Base-by-base conservation (phyloP, 2,797 vertebrate species). In the Euthynnus affinis region DNA sequence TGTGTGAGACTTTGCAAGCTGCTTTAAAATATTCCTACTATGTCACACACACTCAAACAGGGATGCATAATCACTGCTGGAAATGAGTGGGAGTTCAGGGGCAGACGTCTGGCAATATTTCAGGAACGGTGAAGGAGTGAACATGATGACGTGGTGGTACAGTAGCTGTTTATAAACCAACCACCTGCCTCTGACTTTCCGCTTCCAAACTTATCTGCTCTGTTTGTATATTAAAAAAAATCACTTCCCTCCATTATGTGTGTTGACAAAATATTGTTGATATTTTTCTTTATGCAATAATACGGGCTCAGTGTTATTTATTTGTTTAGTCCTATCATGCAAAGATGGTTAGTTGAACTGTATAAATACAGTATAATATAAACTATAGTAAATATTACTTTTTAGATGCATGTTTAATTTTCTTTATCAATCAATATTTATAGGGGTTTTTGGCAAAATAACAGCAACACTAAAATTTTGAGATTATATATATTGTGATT, bases 121-220 rank as follows among this genome's bases (percentile, higher is more conserved):
- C 76, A 74, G 68, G 77, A 85, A 23, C 64, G 3, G 46, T 15
- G 40, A 75, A 40, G 60, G 55, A 65, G 73, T 48, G 70, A 79
- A 64, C 57, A 68, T 34, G 13, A 8, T 81, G 70, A 80, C 20
- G 64, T 71, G 77, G 60, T 63, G 25, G 1, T 34, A 34, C 20
- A 20, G 71, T 8, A 34, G 62, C 74, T 83, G 57, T 76, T 88
- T 80, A 79, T 74, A 70, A 78, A 66, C 58, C 86, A 60, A 27
- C 71, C 83, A 82, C 85, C 78, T 82, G 82, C 70, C 8, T 71
- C 74, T 76, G 80, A 82, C 74, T 82, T 68, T 80, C 71, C 17
- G 48, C 73, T 69, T 61, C 62, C 63, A 63, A 74, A 80, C 56
- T 46, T 73, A 74, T 85, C 75, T 20, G 20, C 55, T 74, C 25